Evolutionary conservation across 2,113 vertebrate genomes (phyloP), one percentile per base, ranked within the genome.

Genomic region (Vulpes vulpes): DNA sequence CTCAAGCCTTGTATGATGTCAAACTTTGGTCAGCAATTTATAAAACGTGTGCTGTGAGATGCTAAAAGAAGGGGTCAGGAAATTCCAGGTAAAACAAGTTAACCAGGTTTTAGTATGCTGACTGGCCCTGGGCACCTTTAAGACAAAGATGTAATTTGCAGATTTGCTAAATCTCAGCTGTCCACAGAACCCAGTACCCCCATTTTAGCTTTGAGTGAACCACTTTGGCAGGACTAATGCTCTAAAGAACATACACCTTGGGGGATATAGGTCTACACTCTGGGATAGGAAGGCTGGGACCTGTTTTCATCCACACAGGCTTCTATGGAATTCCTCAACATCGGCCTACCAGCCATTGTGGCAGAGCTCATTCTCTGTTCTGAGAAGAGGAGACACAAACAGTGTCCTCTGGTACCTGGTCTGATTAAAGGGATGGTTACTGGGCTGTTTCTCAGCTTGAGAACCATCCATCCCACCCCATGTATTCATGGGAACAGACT

Each of bases 101-200:
- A 95, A 81, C 14, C 94, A 53, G 65, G 15, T 71, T 89, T 93
- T 78, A 89, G n/a, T 69, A 38, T 69, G 43, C 20, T 71, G 23
- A 71, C 71, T 27, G 60, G 23, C 12, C 79, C 43, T 12, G 11
- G 49, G 92, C 35, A 64, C 57, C 38, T 95, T 74, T 80, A 94
- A 71, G 27, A 76, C 73, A 94, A 82, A 87, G 57, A 57, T 76
- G 4, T 35, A 81, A 69, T 35, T 71, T 89, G 51, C 2, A n/a
- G n/a, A 51, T 84, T 81, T 88, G 90, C 64, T 64, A 65, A 85
- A 84, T 57, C 57, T 71, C 89, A 71, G 53, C 69, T 91, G 49
- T 95, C 35, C 62, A 93, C 64, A 84, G 86, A 82, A 85, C 55
- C 43, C 0, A 30, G 14, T 62, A 60, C 15, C 35, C 17, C 19